A percentile compares a stretch with the other conserved stretches of the same genome.
These are phyloP conservation scores for Hololepta plana DNA, from an alignment of 2,888 invertebrate species.

Conservation along the genomic window DNA sequence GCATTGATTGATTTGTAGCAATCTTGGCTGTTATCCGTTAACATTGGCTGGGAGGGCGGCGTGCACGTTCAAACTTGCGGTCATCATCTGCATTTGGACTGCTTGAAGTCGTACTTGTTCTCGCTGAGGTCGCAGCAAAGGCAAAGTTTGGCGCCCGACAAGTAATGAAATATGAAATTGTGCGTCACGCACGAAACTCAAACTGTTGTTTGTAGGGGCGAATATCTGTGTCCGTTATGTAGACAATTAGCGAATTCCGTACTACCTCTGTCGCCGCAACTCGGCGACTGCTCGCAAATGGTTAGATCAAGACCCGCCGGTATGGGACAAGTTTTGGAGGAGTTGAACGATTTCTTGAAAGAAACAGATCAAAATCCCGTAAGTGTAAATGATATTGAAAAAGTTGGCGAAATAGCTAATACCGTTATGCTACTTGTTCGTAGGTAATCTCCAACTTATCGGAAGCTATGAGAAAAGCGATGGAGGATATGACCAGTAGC, in stretches of 20 bases:
- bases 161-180: slow-evolving; percentile 21
- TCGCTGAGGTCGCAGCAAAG: slow-evolving; percentile 65
- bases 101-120: slow-evolving; percentile 78
- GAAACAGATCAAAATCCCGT: slow-evolving; percentile 49
- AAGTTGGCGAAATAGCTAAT: too few relatives aligned
- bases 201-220: slow-evolving; percentile 37
- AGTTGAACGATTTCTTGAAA: slow-evolving; percentile 40
- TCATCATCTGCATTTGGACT: slow-evolving; percentile 90
- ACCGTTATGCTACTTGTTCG: too few relatives aligned
- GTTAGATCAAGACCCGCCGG: slow-evolving; percentile 37
- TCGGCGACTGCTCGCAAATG: slow-evolving; percentile 45
- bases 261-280: slow-evolving; percentile 60
- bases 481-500: slow-evolving; percentile 85
- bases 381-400: slow-evolving; percentile 16
- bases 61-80: slow-evolving; percentile 92
- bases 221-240: slow-evolving; percentile 91
- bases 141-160: slow-evolving; percentile 52
- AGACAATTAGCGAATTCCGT: slow-evolving; percentile 83
- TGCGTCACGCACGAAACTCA: slow-evolving; percentile 4
- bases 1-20: too few relatives aligned
- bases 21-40: slow-evolving; percentile 63
- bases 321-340: slow-evolving; percentile 29
- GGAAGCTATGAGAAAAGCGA: slow-evolving; percentile 79
- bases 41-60: slow-evolving; percentile 78
- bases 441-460: slow-evolving; percentile 58